Conservation (phyloP, 2,888 invertebrate genomes). For the Campoplex capitator region DNA sequence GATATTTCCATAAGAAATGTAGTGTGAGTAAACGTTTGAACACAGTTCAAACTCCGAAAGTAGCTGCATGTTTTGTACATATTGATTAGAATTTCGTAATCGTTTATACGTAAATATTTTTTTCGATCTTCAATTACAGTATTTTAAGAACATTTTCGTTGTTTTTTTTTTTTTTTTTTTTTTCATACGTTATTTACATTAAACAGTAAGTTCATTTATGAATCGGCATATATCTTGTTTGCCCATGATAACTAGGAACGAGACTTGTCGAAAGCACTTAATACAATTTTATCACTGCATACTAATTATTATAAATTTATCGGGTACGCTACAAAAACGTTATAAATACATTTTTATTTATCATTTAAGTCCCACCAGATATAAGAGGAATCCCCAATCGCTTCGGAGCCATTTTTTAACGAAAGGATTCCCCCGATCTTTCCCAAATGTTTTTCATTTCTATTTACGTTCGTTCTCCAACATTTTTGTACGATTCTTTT, state of each 20-base stretch:
- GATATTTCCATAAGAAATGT: slow-evolving; percentile 83
- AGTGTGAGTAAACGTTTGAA: slow-evolving; percentile 73
- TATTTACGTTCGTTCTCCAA: slow-evolving; percentile 42
- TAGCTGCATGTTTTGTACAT: slow-evolving; percentile 80
- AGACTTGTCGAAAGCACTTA: slow-evolving; percentile 56
- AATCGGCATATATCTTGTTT: slow-evolving; percentile 25
- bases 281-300: slow-evolving; percentile 53
- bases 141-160: slow-evolving; percentile 12
- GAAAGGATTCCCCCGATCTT: slow-evolving; percentile 22
- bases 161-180: not conserved
- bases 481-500: slow-evolving; percentile 61
- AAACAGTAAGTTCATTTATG: slow-evolving; percentile 17
- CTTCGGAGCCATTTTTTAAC: slow-evolving; percentile 30
- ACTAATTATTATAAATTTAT: slow-evolving; percentile 54
- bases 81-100: slow-evolving; percentile 44
- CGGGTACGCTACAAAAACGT: slow-evolving; percentile 21
- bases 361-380: slow-evolving; percentile 26
- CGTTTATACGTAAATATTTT: slow-evolving; percentile 51
- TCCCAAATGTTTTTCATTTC: slow-evolving; percentile 23
- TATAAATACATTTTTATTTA: slow-evolving; percentile 31
- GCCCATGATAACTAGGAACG: slow-evolving; percentile 42
- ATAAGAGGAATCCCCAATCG: slow-evolving; percentile 38
- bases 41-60: slow-evolving; percentile 80
- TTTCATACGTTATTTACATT: not conserved
- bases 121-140: slow-evolving; percentile 46